phyloP scores from a whole-genome alignment of 2,113 vertebrate genomes.

The human (Homo sapiens) region GRCh38 chr1:36949001-36949500 shows the following conservation, averaged over 20 bases:
- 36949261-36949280: not conserved
- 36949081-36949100: not conserved
- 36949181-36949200: not conserved
- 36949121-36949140: not conserved
- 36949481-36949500: not conserved
- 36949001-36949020: not conserved
- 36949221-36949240: not conserved
- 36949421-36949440: not conserved
- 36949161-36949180: not conserved
- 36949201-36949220: not conserved
- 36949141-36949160: not conserved
- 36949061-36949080: not conserved
- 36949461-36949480: not conserved
- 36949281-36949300: not conserved
- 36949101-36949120: no score
- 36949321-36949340: not conserved
- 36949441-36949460: not conserved
- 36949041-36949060: not conserved
- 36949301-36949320: not conserved
- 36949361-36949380: not conserved
- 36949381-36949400: not conserved
- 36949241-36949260: not conserved
- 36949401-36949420: not conserved
- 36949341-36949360: not conserved
- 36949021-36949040: fast-evolving